These are phyloP conservation scores for Trachymyrmex septentrionalis DNA, from an alignment of 1,140 invertebrate genomes.

Conservation along the genomic window DNA sequence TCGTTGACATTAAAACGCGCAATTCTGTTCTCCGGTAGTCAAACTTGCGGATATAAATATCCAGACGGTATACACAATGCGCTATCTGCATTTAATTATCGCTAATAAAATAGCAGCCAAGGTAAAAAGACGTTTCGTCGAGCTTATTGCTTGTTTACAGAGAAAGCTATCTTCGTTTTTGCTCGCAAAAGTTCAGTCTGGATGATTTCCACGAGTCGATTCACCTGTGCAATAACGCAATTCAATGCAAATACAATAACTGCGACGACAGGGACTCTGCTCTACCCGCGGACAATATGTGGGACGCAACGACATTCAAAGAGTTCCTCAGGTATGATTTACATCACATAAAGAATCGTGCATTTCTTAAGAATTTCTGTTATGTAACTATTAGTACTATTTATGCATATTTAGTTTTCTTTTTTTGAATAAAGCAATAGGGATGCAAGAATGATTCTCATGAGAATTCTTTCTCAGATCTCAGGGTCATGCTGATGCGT, in stretches of 20 bases:
- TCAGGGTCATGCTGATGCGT: slow-evolving; percentile 90
- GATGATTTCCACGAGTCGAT: slow-evolving; percentile 97
- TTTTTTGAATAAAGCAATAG: background rate
- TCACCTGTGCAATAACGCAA: slow-evolving; percentile 97
- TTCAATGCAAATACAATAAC: slow-evolving; percentile 97
- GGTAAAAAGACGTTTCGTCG: background rate
- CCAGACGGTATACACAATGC: background rate
- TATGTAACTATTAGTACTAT: slow-evolving; percentile 9
- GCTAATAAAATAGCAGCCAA: slow-evolving; percentile 26
- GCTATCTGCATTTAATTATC: slow-evolving; percentile 56
- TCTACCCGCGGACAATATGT: slow-evolving; percentile 91
- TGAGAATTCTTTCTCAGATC: slow-evolving; percentile 77
- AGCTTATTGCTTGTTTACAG: slow-evolving; percentile 84
- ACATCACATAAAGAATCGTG: background rate
- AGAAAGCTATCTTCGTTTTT: slow-evolving; percentile 96
- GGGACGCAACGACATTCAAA: slow-evolving; percentile 85
- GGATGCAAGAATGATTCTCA: background rate
- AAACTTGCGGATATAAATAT: slow-evolving; percentile 36
- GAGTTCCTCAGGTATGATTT: slow-evolving; percentile 82
- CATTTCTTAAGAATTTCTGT: background rate
- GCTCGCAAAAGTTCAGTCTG: slow-evolving; percentile 95
- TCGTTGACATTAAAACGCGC: slow-evolving; percentile 28
- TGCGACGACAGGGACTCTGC: slow-evolving; percentile 90
- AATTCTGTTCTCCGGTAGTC: background rate
- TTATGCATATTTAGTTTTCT: background rate